Conservation (phyloP, 1,140 invertebrate genomes). For the Drosophila gunungcola region DNA sequence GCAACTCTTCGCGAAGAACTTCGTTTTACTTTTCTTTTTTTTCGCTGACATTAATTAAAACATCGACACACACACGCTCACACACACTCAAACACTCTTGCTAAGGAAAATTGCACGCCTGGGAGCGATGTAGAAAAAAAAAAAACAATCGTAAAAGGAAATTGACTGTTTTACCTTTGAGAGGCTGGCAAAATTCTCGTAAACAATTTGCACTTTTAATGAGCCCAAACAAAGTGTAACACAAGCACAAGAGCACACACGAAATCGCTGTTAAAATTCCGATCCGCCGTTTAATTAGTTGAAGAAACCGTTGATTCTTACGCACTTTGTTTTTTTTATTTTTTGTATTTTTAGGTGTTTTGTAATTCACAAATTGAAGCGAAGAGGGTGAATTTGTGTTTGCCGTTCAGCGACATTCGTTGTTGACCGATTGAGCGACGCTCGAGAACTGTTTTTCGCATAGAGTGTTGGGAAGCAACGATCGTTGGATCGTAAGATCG, state of each 20-base stretch:
- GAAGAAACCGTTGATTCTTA: conserved; percentile 41
- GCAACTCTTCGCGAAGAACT: conserved; percentile 1
- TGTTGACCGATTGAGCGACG: conserved; percentile 69
- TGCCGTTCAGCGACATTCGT: conserved; percentile 3
- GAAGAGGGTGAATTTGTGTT: neutral
- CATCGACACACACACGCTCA: conserved; percentile 32
- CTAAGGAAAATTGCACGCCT: conserved; percentile 69
- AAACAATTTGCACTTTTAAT: conserved; percentile 74
- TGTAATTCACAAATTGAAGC: conserved; percentile 38
- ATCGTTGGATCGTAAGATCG: conserved; percentile 61
- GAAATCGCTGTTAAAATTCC: conserved; percentile 22
- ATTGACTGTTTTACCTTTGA: conserved; percentile 68
- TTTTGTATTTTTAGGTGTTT: conserved; percentile 17
- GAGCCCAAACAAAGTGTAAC: conserved; percentile 49
- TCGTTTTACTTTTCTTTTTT: neutral
- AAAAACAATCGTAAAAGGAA: conserved; percentile 44
- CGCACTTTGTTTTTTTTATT: conserved; percentile 21
- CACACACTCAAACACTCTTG: conserved; percentile 35
- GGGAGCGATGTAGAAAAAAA: conserved; percentile 38
- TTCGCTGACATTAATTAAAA: conserved; percentile 60
- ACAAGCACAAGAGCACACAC: conserved; percentile 19
- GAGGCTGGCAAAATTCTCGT: conserved; percentile 53
- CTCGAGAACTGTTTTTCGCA: conserved; percentile 63
- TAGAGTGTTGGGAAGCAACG: conserved; percentile 39
- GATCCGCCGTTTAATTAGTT: conserved; percentile 55